Percentiles rank a stretch among this genome's conserved stretches.
phyloP scores from a whole-genome alignment of 2,888 invertebrate genomes.

The Electrophaes corylata region DNA sequence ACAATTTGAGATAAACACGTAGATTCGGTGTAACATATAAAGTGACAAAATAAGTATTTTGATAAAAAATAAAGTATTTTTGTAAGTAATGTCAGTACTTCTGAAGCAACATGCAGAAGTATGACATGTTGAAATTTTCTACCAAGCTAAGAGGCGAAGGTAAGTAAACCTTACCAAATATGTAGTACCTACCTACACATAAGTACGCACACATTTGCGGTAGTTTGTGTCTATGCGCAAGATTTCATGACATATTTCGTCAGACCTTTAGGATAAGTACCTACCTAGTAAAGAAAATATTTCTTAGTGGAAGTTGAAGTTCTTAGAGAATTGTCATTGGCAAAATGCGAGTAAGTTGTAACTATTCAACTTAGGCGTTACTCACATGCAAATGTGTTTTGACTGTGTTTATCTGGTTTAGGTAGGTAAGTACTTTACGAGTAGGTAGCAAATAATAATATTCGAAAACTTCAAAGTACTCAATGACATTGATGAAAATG shows the following conservation, averaged over 20 bases:
- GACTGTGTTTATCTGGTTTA: too few relatives aligned
- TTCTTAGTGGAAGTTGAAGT: not conserved
- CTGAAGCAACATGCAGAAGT: conserved; percentile 1
- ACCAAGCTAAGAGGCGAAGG: conserved; percentile 10
- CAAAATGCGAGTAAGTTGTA: too few relatives aligned
- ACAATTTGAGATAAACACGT: conserved; percentile 1
- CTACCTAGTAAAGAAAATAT: not conserved
- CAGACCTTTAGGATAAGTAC: not conserved
- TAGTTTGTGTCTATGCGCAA: not conserved
- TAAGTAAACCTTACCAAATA: conserved; percentile 16
- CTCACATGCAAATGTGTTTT: too few relatives aligned
- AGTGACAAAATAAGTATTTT: not conserved
- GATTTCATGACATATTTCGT: conserved; percentile 1
- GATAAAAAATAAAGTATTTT: too few relatives aligned
- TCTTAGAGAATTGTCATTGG: too few relatives aligned
- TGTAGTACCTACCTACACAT: not conserved
- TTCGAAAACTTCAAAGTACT: too few relatives aligned
- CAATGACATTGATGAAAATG: too few relatives aligned
- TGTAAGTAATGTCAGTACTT: not conserved
- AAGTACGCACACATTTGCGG: not conserved
- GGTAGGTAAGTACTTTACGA: too few relatives aligned
- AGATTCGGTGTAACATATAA: not conserved
- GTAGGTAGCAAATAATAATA: too few relatives aligned
- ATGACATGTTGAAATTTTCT: conserved; percentile 8
- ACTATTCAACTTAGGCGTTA: too few relatives aligned